Evolutionary conservation across 2,113 vertebrate species (phyloP).

Genomic region (Neomonachus schauinslandi): DNA sequence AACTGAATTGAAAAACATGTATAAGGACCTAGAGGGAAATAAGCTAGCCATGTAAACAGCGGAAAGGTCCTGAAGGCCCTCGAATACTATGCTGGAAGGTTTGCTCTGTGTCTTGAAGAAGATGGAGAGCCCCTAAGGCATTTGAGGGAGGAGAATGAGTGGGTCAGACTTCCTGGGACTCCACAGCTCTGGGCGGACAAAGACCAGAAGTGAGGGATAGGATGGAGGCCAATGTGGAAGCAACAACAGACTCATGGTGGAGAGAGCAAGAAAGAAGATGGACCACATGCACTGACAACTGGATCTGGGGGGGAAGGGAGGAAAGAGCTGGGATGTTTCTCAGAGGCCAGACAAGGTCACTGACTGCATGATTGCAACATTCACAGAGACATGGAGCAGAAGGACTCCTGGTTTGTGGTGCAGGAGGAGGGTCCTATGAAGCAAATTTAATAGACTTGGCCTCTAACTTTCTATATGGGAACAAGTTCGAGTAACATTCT

Average conservation of each 20-base stretch:
- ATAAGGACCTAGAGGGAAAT: not conserved
- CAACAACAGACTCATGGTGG: not conserved
- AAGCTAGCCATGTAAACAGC: not conserved
- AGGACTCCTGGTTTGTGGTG: not conserved
- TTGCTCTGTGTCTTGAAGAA: not conserved
- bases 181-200: not conserved
- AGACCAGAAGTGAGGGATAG: not conserved
- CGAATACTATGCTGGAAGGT: not conserved
- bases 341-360: not conserved
- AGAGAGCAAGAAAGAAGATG: not conserved
- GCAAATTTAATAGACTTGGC: not conserved
- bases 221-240: not conserved
- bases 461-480: not conserved
- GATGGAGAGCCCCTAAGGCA: not conserved
- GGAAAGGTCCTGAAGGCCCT: not conserved
- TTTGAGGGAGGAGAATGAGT: not conserved
- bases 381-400: not conserved
- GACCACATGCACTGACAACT: not conserved
- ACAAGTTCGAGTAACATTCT: not conserved
- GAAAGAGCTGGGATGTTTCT: not conserved
- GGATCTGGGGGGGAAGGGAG: not conserved
- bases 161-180: not conserved
- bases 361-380: too few species aligned
- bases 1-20: not conserved
- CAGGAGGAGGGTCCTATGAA: not conserved